Conservation (phyloP, 2,888 invertebrate species). For the Aplocera efformata region DNA sequence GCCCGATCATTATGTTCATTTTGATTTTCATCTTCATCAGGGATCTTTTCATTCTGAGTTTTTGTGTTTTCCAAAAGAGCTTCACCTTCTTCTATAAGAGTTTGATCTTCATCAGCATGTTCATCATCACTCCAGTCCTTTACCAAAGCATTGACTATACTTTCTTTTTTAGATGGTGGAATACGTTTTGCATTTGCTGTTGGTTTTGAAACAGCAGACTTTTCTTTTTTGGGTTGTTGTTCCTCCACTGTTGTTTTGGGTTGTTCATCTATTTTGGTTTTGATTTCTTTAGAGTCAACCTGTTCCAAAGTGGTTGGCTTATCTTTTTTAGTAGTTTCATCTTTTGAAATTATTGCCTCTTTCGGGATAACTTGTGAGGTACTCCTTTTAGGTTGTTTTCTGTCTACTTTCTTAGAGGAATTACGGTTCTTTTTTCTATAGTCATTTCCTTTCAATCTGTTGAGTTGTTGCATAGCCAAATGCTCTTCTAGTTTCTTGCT, state of each 20-base stretch:
- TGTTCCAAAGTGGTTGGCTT: background rate
- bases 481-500: constrained; percentile 51
- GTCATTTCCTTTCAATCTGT: constrained; percentile 43
- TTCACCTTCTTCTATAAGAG: constrained; percentile 28
- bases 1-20: constrained; percentile 25
- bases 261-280: constrained; percentile 1
- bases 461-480: constrained; percentile 62
- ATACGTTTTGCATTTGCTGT: constrained; percentile 16
- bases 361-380: constrained; percentile 11
- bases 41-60: background rate
- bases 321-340: constrained; percentile 27
- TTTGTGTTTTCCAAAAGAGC: constrained; percentile 28
- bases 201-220: background rate
- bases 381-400: constrained; percentile 29
- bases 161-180: constrained; percentile 41
- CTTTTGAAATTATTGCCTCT: constrained; percentile 11
- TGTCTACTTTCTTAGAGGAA: constrained; percentile 28
- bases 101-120: constrained; percentile 35
- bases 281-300: background rate
- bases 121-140: constrained; percentile 78
- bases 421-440: constrained; percentile 19
- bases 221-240: constrained; percentile 1
- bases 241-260: constrained; percentile 1
- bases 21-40: constrained; percentile 12
- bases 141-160: constrained; percentile 74